A percentile compares a stretch with the other conserved stretches of the same genome.
These are phyloP conservation scores for Meriones unguiculatus DNA, from an alignment of 2,113 vertebrate species.

Conservation along the genomic window DNA sequence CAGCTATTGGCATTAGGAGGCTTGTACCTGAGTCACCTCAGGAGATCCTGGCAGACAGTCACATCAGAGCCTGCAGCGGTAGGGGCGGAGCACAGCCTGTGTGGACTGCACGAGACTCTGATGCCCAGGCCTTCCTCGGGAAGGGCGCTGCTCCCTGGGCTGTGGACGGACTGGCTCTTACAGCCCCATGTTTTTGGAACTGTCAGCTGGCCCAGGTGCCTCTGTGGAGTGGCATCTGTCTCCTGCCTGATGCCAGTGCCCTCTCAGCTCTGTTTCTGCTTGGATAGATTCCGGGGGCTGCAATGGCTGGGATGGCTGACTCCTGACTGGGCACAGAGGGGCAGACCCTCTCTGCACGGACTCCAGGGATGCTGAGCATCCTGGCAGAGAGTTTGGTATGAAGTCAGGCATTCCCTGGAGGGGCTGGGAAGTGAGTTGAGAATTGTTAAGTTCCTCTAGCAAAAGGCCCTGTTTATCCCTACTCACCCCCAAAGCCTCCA, in stretches of 20 bases:
- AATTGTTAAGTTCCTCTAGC: not conserved
- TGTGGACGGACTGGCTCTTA: fast-evolving
- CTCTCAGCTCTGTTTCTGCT: slow-evolving; percentile 64
- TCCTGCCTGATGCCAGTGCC: not conserved
- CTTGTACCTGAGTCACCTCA: not conserved
- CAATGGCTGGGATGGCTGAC: slow-evolving; percentile 60
- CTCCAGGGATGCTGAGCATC: too few relatives aligned
- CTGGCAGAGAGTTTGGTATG: fast-evolving
- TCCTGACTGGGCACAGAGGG: not conserved
- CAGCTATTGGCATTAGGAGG: not conserved
- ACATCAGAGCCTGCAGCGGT: not conserved
- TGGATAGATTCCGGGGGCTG: slow-evolving; percentile 52
- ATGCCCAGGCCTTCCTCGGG: not conserved
- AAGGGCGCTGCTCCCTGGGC: not conserved
- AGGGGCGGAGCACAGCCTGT: not conserved
- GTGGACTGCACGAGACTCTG: not conserved
- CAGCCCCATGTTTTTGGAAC: not conserved
- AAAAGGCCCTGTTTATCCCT: not conserved
- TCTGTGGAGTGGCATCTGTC: not conserved
- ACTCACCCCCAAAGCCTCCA: not conserved
- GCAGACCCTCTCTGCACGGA: not conserved
- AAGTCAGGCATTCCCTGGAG: fast-evolving
- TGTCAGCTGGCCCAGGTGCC: slow-evolving; percentile 23
- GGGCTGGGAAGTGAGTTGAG: not conserved
- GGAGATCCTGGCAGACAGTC: not conserved